These are phyloP conservation scores for Catharus fuscescens DNA, from an alignment of 2,113 vertebrate species.

Conservation along the genomic window DNA sequence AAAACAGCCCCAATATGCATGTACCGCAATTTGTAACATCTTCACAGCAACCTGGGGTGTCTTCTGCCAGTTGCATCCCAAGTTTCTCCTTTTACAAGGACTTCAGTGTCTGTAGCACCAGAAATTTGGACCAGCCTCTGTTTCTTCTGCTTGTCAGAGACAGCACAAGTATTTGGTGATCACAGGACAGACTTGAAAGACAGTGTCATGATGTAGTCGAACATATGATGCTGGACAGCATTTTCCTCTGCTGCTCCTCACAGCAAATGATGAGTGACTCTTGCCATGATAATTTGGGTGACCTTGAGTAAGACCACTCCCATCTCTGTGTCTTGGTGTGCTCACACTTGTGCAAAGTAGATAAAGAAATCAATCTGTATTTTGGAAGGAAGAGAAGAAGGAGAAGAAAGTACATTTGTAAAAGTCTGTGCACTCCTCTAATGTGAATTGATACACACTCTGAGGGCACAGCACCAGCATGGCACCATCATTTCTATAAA, in stretches of 20 bases:
- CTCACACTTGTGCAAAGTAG: not conserved
- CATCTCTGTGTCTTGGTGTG: not conserved
- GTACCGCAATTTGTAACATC: constrained; percentile 44
- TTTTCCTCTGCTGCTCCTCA: not conserved
- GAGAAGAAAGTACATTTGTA: not conserved
- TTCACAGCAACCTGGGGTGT: constrained; percentile 69
- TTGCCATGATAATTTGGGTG: not conserved
- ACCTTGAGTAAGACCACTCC: not conserved
- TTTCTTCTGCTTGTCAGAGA: not conserved
- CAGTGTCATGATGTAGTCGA: not conserved
- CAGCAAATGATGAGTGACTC: not conserved
- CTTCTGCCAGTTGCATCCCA: not conserved
- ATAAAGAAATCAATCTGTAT: not conserved
- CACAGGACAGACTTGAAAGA: not conserved
- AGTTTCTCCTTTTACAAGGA: not conserved
- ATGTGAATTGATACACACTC: not conserved
- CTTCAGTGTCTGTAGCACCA: not conserved
- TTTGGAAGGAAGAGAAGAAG: not conserved
- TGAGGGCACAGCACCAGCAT: not conserved
- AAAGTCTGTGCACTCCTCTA: not conserved
- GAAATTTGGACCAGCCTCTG: not conserved
- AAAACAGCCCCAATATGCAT: not conserved
- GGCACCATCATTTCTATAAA: not conserved
- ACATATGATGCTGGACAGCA: not conserved
- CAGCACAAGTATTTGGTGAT: not conserved